These are phyloP conservation scores for Ypsolopha scabrella DNA, from an alignment of 2,888 invertebrate species.

Conservation along the genomic window DNA sequence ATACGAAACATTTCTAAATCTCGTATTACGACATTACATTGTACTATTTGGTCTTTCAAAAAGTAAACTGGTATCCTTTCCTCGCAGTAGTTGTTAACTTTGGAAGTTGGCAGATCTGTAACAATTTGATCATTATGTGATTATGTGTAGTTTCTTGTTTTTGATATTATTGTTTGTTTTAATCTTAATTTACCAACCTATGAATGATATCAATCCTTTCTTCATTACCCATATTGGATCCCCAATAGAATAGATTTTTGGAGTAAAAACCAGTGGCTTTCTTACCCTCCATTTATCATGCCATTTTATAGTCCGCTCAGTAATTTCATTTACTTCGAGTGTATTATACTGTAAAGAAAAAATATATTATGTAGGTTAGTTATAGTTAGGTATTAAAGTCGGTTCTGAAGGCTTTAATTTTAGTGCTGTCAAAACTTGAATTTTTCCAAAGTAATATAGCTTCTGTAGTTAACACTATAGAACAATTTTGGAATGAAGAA, in stretches of 20 bases:
- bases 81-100: conserved; percentile 41
- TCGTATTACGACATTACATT: conserved; percentile 38
- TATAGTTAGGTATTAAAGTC: too few relatives aligned
- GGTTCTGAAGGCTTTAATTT: too few relatives aligned
- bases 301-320: conserved; percentile 26
- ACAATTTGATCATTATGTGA: not conserved
- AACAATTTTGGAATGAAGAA: too few relatives aligned
- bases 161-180: too few relatives aligned
- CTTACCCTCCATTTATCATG: conserved; percentile 16
- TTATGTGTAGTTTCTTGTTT: too few relatives aligned
- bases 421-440: too few relatives aligned
- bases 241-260: conserved; percentile 27
- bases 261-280: conserved; percentile 23
- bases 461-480: too few relatives aligned
- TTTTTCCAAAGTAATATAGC: too few relatives aligned
- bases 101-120: conserved; percentile 42
- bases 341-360: conserved; percentile 22
- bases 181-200: conserved; percentile 25
- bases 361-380: not conserved
- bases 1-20: conserved; percentile 51
- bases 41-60: conserved; percentile 32
- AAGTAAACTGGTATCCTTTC: conserved; percentile 36
- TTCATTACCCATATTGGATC: conserved; percentile 44
- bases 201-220: conserved; percentile 32
- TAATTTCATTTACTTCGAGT: conserved; percentile 12